Conservation (phyloP, 2,113 vertebrate genomes). For the Thalassoma bifasciatum region DNA sequence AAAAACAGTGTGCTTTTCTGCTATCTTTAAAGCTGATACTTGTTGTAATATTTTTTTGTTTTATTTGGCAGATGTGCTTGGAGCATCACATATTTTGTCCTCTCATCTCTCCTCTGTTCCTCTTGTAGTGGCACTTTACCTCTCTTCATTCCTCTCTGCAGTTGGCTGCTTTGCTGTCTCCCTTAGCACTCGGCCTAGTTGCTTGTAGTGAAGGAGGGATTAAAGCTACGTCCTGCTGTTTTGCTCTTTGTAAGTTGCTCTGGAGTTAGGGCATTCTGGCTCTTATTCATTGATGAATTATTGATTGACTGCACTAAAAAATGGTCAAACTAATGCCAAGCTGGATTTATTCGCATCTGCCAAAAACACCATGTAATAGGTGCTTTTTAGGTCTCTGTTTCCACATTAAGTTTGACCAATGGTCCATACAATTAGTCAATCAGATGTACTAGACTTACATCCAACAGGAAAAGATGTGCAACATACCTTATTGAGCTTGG, state of each 20-base stretch:
- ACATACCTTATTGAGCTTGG: not conserved
- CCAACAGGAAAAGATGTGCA: too few relatives aligned
- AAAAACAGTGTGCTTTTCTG: too few relatives aligned
- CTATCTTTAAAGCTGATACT: too few relatives aligned
- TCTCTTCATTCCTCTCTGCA: slow-evolving; percentile 3
- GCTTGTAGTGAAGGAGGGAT: not conserved
- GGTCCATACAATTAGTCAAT: not conserved
- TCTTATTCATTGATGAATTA: slow-evolving; percentile 11
- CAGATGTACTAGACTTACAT: not conserved
- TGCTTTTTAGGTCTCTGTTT: not conserved
- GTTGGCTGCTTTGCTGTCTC: not conserved
- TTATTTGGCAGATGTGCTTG: not conserved
- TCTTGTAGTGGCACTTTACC: slow-evolving; percentile 9
- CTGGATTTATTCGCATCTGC: not conserved
- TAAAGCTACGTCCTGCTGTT: slow-evolving; percentile 2
- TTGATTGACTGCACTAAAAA: slow-evolving; percentile 4
- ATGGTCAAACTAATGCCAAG: not conserved
- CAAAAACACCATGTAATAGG: not conserved
- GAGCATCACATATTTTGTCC: too few relatives aligned
- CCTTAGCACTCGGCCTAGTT: not conserved
- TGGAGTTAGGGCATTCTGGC: not conserved
- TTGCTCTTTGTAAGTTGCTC: slow-evolving; percentile 7
- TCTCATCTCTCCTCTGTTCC: slow-evolving; percentile 5
- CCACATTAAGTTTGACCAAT: not conserved
- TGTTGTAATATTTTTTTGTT: not conserved